A percentile compares a stretch with the other conserved stretches of the same genome.
These are phyloP conservation scores for Spea hammondii DNA, from an alignment of 2,797 vertebrate species.

Conservation along the genomic window DNA sequence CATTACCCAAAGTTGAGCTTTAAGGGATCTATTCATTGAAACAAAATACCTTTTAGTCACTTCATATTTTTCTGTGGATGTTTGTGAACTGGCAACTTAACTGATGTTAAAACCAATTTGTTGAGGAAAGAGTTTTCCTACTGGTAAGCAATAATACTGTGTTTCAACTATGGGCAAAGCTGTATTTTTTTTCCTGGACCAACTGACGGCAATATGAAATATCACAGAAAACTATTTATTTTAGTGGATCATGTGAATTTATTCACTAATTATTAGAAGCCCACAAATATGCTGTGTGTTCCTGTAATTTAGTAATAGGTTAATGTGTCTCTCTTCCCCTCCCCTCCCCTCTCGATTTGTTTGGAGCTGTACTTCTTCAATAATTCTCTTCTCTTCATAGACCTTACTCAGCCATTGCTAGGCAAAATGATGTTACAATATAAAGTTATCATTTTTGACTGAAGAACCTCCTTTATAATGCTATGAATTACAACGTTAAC, in stretches of 20 bases:
- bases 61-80: constrained; percentile 50
- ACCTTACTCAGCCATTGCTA: too few species aligned
- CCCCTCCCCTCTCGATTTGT: too few species aligned
- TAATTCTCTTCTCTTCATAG: too few species aligned
- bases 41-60: constrained; percentile 52
- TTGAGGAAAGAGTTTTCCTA: constrained; percentile 49
- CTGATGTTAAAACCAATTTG: constrained; percentile 51
- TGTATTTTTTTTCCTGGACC: constrained; percentile 23
- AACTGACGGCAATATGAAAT: constrained; percentile 28
- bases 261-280: constrained; percentile 25
- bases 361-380: too few species aligned
- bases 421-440: too few species aligned
- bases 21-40: constrained; percentile 49
- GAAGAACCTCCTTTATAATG: too few species aligned
- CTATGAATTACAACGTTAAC: too few species aligned
- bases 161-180: constrained; percentile 13
- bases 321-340: too few species aligned
- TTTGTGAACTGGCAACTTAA: constrained; percentile 48
- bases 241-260: constrained; percentile 29
- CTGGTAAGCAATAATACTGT: constrained; percentile 36
- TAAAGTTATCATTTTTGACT: too few species aligned
- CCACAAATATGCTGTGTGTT: constrained; percentile 7
- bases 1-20: constrained; percentile 59
- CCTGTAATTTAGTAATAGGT: too few species aligned
- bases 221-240: constrained; percentile 35